A percentile compares a stretch with the other conserved stretches of the same genome.
Evolutionary conservation across 2,888 invertebrate species (phyloP).

Genomic region (Brachyopa scutellaris): DNA sequence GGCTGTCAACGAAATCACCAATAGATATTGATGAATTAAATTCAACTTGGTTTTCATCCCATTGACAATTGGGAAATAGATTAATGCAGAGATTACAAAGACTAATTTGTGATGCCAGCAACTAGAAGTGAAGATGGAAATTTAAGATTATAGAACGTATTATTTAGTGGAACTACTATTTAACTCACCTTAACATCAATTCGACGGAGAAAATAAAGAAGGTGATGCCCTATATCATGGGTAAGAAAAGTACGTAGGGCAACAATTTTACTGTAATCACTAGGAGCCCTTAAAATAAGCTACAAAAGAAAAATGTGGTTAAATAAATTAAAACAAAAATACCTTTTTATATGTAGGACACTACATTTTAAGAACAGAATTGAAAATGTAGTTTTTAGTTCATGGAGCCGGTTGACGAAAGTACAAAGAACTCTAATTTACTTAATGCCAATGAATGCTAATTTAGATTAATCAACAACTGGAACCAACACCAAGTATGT

Average conservation of each 20-base stretch:
- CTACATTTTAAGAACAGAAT: too few relatives aligned
- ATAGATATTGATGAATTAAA: conserved; percentile 74
- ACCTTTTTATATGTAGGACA: too few relatives aligned
- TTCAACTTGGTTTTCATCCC: conserved; percentile 76
- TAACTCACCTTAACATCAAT: conserved; percentile 78
- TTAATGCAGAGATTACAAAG: conserved; percentile 80
- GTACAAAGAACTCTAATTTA: too few relatives aligned
- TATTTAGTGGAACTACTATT: too few relatives aligned
- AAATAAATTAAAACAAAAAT: neutral
- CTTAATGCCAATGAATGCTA: too few relatives aligned
- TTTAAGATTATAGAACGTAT: neutral
- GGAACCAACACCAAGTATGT: too few relatives aligned
- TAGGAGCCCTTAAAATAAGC: conserved; percentile 79
- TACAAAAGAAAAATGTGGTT: conserved; percentile 70
- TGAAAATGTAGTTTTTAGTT: too few relatives aligned
- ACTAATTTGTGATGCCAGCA: conserved; percentile 79
- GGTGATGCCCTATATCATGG: conserved; percentile 78
- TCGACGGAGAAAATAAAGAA: conserved; percentile 78
- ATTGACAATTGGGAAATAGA: conserved; percentile 80
- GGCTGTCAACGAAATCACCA: conserved; percentile 76
- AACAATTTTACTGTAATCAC: conserved; percentile 80
- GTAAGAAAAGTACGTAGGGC: conserved; percentile 80
- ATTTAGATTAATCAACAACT: too few relatives aligned
- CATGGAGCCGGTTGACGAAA: too few relatives aligned
- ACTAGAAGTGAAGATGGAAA: conserved; percentile 74